Conservation (phyloP, 2,888 invertebrate species). For the Harpagoxenus sublaevis region DNA sequence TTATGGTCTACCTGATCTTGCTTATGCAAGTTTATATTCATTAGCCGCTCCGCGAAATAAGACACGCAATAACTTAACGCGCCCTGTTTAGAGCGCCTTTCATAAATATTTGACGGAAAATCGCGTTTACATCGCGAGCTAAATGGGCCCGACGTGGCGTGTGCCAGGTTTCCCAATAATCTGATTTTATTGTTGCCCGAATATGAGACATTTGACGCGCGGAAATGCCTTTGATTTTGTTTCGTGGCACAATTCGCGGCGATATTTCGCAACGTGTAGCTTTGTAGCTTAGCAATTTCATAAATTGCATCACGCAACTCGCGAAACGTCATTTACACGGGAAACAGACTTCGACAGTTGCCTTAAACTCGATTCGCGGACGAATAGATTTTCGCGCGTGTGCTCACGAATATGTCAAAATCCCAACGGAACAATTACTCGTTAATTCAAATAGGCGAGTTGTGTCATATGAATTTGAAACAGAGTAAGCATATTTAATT, state of each 20-base stretch:
- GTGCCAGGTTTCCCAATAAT: conserved; percentile 18
- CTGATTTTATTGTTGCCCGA: conserved; percentile 46
- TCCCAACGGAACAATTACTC: conserved; percentile 13
- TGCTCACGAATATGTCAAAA: background rate
- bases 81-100: conserved; percentile 18
- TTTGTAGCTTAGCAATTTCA: background rate
- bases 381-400: conserved; percentile 11
- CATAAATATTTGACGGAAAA: conserved; percentile 17
- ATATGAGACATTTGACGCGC: conserved; percentile 13
- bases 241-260: background rate
- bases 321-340: conserved; percentile 11
- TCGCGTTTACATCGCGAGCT: background rate
- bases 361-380: conserved; percentile 8
- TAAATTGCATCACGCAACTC: conserved; percentile 17
- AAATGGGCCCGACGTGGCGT: conserved; percentile 19
- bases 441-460: conserved; percentile 20
- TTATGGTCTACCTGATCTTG: conserved; percentile 31
- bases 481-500: conserved; percentile 34
- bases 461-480: conserved; percentile 8
- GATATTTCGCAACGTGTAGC: background rate
- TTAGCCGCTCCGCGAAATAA: conserved; percentile 41
- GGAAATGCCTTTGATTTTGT: conserved; percentile 22
- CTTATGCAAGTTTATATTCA: conserved; percentile 44
- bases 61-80: conserved; percentile 37
- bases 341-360: conserved; percentile 35